Conservation (phyloP, 1,140 invertebrate species). For the Dysdera silvatica region DNA sequence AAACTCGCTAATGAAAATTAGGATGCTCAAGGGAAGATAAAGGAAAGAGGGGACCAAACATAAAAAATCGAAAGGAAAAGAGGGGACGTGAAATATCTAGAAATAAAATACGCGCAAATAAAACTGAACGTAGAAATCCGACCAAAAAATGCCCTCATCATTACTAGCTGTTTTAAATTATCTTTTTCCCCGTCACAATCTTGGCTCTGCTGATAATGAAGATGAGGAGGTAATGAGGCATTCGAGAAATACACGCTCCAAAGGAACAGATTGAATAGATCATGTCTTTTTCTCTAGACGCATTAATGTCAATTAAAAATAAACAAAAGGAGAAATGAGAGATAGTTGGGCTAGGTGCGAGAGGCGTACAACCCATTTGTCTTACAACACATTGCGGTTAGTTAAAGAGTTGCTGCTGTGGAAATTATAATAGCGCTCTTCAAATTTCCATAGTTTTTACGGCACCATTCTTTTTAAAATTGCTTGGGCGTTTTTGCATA, state of each 20-base stretch:
- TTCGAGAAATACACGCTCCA: conserved; percentile 21
- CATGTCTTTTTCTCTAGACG: conserved; percentile 16
- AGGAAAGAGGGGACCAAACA: conserved; percentile 21
- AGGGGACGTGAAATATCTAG: no score
- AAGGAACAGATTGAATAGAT: conserved; percentile 21
- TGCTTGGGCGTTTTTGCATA: no score
- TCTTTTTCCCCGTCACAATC: conserved; percentile 17
- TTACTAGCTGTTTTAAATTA: conserved; percentile 27
- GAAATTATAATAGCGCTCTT: no score
- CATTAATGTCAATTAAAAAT: conserved; percentile 28
- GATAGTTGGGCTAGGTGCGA: conserved; percentile 21
- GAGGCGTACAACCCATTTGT: conserved; percentile 23
- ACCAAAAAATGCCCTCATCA: conserved; percentile 20
- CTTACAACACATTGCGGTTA: conserved; percentile 21
- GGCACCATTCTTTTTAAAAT: no score
- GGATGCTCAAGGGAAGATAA: conserved; percentile 4
- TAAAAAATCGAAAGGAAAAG: no score
- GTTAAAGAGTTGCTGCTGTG: no score
- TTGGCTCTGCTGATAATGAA: conserved; percentile 25
- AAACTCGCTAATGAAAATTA: conserved; percentile 16
- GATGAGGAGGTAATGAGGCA: conserved; percentile 24
- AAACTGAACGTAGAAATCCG: conserved; percentile 18
- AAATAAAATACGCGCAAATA: conserved; percentile 13
- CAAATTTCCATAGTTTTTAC: no score
- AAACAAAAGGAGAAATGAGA: conserved; percentile 25